phyloP scores from a whole-genome alignment of 2,888 invertebrate species.

The Cephonodes hylas region DNA sequence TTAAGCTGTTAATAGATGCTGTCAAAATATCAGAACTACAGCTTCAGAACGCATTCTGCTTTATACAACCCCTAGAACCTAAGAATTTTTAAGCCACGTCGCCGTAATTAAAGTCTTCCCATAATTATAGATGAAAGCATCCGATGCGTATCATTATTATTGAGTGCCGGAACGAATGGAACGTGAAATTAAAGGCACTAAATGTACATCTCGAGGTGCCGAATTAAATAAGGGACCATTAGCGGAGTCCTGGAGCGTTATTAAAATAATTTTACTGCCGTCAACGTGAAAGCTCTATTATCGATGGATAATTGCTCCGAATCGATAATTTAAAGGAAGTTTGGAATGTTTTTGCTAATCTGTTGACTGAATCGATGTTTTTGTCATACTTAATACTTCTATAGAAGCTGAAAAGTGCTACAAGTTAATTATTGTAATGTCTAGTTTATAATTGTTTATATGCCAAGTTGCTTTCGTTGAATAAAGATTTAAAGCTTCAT shows the following conservation, averaged over 20 bases:
- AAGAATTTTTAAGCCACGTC: background rate
- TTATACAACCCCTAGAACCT: background rate
- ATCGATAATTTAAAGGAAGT: background rate
- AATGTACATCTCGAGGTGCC: conserved; percentile 61
- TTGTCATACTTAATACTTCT: no score
- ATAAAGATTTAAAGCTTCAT: no score
- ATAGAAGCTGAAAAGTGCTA: no score
- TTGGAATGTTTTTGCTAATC: background rate
- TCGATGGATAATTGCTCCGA: conserved; percentile 42
- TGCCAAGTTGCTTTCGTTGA: no score
- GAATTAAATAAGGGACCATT: conserved; percentile 68
- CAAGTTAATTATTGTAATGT: no score
- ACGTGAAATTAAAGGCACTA: conserved; percentile 69
- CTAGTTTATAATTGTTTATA: no score
- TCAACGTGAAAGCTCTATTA: conserved; percentile 52
- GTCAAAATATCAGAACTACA: no score
- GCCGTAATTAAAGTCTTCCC: background rate
- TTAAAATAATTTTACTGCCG: conserved; percentile 55
- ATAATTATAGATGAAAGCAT: conserved; percentile 19
- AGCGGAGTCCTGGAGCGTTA: conserved; percentile 50
- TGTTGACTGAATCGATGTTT: no score
- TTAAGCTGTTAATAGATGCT: no score
- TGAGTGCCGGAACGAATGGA: conserved; percentile 53
- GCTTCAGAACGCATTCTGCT: background rate
- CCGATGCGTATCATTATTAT: conserved; percentile 44